Percentiles rank a stretch among this genome's conserved stretches.
Conservation (phyloP, 2,113 vertebrate genomes). For the Perca fluviatilis region DNA sequence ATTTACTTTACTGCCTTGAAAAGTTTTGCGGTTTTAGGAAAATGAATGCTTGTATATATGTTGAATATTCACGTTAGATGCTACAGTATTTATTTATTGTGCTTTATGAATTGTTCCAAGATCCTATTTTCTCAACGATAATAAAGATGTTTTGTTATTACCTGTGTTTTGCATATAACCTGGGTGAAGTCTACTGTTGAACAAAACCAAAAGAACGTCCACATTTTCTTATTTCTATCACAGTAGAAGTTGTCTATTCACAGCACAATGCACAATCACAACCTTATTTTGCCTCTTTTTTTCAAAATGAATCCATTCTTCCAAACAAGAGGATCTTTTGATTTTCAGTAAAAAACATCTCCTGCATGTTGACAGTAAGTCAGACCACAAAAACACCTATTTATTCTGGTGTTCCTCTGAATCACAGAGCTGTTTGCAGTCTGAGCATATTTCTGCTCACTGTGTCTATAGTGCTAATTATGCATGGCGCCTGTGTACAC, state of each 20-base stretch:
- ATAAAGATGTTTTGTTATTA: conserved; percentile 33
- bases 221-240: neutral
- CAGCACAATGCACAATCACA: conserved; percentile 19
- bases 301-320: neutral
- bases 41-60: conserved; percentile 13
- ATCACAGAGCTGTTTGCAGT: conserved; percentile 55
- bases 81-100: conserved; percentile 21
- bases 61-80: neutral
- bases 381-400: conserved; percentile 39
- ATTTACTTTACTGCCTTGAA: conserved; percentile 5
- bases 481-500: conserved; percentile 63
- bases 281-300: conserved; percentile 7
- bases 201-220: neutral
- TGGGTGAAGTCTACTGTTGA: neutral
- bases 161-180: conserved; percentile 1
- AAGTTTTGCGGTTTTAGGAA: conserved; percentile 1
- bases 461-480: conserved; percentile 75
- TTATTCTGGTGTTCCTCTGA: conserved; percentile 52
- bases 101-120: neutral
- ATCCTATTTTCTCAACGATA: conserved; percentile 11
- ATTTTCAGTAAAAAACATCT: conserved; percentile 38
- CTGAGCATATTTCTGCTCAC: conserved; percentile 59
- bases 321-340: conserved; percentile 35
- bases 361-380: conserved; percentile 29
- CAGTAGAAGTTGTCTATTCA: conserved; percentile 25